These are phyloP conservation scores for Ciconia boyciana DNA, from an alignment of 2,113 vertebrate species.

Conservation along the genomic window DNA sequence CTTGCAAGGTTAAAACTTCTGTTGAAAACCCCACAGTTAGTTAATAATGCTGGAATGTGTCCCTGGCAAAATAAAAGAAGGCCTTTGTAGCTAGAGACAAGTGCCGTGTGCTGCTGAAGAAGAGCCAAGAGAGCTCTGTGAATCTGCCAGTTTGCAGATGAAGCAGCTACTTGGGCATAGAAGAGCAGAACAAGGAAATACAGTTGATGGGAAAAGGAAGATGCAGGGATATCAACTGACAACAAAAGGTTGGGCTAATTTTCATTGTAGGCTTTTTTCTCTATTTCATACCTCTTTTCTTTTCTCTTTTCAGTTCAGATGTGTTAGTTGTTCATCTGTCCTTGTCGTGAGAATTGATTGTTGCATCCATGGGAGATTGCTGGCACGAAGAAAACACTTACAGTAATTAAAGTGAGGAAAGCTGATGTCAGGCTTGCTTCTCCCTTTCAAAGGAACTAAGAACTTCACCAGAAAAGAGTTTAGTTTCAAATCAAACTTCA, in stretches of 20 bases:
- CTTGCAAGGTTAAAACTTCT: neutral
- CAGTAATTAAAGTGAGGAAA: constrained; percentile 3
- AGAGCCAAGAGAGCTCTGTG: neutral
- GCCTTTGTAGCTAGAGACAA: neutral
- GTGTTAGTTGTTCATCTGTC: neutral
- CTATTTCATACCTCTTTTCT: neutral
- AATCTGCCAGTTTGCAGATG: neutral
- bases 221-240: neutral
- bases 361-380: neutral
- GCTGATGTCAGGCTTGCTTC: neutral
- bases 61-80: neutral
- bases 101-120: neutral
- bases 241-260: neutral
- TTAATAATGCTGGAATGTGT: neutral
- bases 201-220: neutral
- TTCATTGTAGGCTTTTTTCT: neutral
- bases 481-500: neutral
- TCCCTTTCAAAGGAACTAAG: neutral
- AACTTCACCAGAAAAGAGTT: neutral
- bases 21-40: neutral
- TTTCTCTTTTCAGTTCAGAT: neutral
- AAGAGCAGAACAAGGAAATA: neutral
- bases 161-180: neutral
- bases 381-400: constrained; percentile 18
- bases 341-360: constrained; percentile 26